These are phyloP conservation scores for Centropristis striata DNA, from an alignment of 2,113 vertebrate genomes.

Conservation along the genomic window DNA sequence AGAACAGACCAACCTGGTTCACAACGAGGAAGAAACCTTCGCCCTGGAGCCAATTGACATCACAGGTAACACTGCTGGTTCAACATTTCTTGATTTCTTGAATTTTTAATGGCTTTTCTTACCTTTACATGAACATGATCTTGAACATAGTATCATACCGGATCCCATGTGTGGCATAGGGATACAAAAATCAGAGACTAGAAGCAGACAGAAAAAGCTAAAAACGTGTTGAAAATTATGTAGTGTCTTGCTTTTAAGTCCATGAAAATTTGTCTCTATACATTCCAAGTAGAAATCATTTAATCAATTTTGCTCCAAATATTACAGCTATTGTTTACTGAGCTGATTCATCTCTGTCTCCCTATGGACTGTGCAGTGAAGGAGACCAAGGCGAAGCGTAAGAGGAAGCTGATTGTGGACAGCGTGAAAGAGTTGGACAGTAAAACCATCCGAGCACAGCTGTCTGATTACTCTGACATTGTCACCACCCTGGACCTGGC, in stretches of 20 bases:
- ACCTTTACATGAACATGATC: not conserved
- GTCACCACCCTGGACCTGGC: constrained; percentile 98
- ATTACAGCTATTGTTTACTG: not conserved
- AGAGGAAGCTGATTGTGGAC: constrained; percentile 98
- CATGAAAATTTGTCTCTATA: not conserved
- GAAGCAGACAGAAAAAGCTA: not conserved
- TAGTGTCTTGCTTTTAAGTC: not conserved
- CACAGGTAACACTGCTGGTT: constrained; percentile 85
- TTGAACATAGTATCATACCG: not conserved
- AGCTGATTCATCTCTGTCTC: not conserved
- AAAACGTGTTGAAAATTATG: not conserved
- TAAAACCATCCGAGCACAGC: constrained; percentile 96
- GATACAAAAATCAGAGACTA: not conserved
- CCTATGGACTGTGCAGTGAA: constrained; percentile 87
- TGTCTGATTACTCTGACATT: constrained; percentile 98
- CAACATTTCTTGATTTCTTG: no score
- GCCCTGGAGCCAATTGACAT: constrained; percentile 98
- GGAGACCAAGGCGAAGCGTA: constrained; percentile 98
- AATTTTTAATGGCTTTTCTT: constrained; percentile 1
- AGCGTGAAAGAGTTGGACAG: constrained; percentile 98
- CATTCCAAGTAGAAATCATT: not conserved
- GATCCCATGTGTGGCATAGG: not conserved
- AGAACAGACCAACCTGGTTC: constrained; percentile 92
- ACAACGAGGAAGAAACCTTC: constrained; percentile 97
- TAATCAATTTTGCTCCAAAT: not conserved